These are phyloP conservation scores for Dynastes grantii DNA, from an alignment of 2,888 invertebrate genomes.

Conservation along the genomic window DNA sequence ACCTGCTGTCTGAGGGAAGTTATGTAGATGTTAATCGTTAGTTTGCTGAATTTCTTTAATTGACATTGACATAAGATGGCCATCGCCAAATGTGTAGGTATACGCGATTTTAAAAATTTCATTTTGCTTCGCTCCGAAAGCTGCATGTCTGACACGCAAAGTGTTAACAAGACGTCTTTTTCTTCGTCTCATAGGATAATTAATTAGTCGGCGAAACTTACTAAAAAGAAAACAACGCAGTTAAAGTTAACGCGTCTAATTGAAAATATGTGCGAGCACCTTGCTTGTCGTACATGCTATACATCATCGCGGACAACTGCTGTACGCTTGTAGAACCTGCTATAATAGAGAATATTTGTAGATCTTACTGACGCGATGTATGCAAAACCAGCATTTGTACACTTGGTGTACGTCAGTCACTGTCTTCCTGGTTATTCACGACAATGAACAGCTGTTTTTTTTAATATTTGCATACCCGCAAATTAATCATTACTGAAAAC, in stretches of 20 bases:
- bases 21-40: slow-evolving; percentile 5
- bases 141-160: slow-evolving; percentile 19
- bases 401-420: slow-evolving; percentile 14
- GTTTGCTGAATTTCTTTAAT: slow-evolving; percentile 27
- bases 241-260: slow-evolving; percentile 38
- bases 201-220: slow-evolving; percentile 32
- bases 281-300: slow-evolving; percentile 29
- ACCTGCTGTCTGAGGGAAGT: neutral
- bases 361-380: slow-evolving; percentile 25
- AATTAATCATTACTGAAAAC: slow-evolving; percentile 33
- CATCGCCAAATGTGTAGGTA: neutral
- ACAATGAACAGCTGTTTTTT: slow-evolving; percentile 40
- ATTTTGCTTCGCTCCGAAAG: slow-evolving; percentile 5
- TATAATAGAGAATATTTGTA: slow-evolving; percentile 43
- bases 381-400: slow-evolving; percentile 37
- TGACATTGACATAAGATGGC: slow-evolving; percentile 36
- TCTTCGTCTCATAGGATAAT: slow-evolving; percentile 21
- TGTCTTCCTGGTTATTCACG: slow-evolving; percentile 13
- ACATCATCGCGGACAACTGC: slow-evolving; percentile 31
- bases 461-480: slow-evolving; percentile 23
- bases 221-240: slow-evolving; percentile 5
- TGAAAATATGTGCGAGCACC: slow-evolving; percentile 46
- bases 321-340: slow-evolving; percentile 42
- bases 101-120: slow-evolving; percentile 17
- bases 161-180: slow-evolving; percentile 35